phyloP scores from a whole-genome alignment of 2,113 vertebrate genomes.

The Rhegmatorhina hoffmannsi region DNA sequence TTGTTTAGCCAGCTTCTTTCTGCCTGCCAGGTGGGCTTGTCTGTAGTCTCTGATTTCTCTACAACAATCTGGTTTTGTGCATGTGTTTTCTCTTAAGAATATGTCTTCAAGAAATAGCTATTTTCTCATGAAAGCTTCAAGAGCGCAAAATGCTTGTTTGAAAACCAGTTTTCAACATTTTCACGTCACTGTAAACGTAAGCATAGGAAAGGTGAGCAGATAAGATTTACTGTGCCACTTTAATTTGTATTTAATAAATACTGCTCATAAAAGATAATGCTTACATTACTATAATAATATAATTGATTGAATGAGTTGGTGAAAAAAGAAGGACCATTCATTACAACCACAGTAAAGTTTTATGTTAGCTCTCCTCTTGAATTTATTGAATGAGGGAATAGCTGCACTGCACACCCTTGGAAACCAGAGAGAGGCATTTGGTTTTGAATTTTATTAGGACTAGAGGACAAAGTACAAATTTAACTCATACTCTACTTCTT shows the following conservation, averaged over 20 bases:
- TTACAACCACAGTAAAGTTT: slow-evolving; percentile 1
- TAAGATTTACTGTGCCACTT: slow-evolving; percentile 8
- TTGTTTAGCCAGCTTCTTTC: slow-evolving; percentile 1
- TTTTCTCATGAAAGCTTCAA: slow-evolving; percentile 26
- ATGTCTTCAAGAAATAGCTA: neutral
- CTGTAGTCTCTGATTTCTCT: neutral
- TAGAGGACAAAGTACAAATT: neutral
- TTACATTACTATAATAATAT: slow-evolving; percentile 21
- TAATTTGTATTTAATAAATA: slow-evolving; percentile 50
- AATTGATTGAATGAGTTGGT: slow-evolving; percentile 25
- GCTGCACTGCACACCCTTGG: neutral
- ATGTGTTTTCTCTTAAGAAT: slow-evolving; percentile 3
- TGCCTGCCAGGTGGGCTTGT: slow-evolving; percentile 16
- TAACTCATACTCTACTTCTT: neutral
- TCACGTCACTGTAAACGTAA: neutral
- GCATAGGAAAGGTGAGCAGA: neutral
- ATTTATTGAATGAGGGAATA: neutral
- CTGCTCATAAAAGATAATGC: slow-evolving; percentile 13
- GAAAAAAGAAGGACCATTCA: slow-evolving; percentile 31
- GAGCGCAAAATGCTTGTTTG: neutral
- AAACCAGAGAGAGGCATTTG: neutral
- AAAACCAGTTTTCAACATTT: neutral
- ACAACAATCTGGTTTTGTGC: neutral
- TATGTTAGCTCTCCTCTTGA: neutral
- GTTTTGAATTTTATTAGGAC: neutral